Evolutionary conservation across 2,797 vertebrate genomes (phyloP), one percentile per base, ranked within the genome.

Genomic region (Hypotaenidia philippensis): DNA sequence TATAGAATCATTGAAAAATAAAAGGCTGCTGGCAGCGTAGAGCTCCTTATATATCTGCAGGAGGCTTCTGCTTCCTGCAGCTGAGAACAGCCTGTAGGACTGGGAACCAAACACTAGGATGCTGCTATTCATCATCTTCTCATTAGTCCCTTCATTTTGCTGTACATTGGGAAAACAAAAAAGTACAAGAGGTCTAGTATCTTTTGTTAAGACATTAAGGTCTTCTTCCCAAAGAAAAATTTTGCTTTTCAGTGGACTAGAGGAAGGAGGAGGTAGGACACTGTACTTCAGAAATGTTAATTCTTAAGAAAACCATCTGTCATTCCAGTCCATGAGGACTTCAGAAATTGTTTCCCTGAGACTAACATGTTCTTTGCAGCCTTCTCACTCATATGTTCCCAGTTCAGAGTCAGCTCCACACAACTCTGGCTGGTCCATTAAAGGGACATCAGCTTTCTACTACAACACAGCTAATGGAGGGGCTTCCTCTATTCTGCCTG

Each of bases 121-220:
- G 23, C 11, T 65, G 16, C 44, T 44, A 1, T 55, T 68, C 31
- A 17, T 87, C 23, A 20, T 68, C 15, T 13, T 52, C 19, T 47
- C 65, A 11, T 82, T 68, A 72, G 59, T 56, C 1, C 6, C 32
- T 91, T 78, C 19, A 10, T 60, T 74, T 74, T 72, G 8, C 4
- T 36, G 4, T 59, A 18, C 5, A 44, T 45, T 36, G 4, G 31
- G 9, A 85, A 41, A 76, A 63, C 1, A 55, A 53, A 77, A 52
- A 31, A 23, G 17, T 6, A 16, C 2, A 7, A 60, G 21, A 56
- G 2, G 3, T 50, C 18, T n/a, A 7, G 1, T 38, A 12, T 44
- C 22, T 29, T 77, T 68, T 70, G 6, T 29, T 80, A 32, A 49
- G 25, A 25, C 22, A 22, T 27, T 19, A 22, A 70, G 17, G 4